Evolutionary conservation across 2,113 vertebrate genomes (phyloP), one percentile per base, ranked within the genome.

Genomic region (Microtus oregoni): DNA sequence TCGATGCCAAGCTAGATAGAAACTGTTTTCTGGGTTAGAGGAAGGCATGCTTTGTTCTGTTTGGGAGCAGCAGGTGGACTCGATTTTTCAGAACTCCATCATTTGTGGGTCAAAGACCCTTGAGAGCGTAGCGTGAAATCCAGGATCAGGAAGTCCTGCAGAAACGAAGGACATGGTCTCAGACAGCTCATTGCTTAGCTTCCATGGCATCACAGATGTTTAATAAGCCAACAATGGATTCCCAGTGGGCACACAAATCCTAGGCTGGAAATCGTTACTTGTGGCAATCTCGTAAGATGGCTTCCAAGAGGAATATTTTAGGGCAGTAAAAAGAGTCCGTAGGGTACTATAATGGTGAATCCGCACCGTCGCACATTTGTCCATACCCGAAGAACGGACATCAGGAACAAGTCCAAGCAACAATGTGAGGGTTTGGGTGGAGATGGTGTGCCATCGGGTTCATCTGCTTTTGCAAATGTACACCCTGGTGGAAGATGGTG

Each of bases 11-110:
- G 63, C 90, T 76, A 91, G 92, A 96, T 0, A 44, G 86, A 89
- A 95, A 95, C 63, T 50, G 87, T 94, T 94, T 65, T 90, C 82
- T 52, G 93, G 90, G 55, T 93, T 94, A 93, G 65, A 78, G 79
- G 50, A 47, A 90, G 35, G 68, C 35, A 6, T 67, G 79, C 50
- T 75, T 63, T 76, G 44, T 65, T 95, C 75, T 96, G 78, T 86
- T 82, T 79, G 76, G 90, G 94, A 89, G 90, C 35, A 58, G 94
- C 96, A 82, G 89, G 85, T 96, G 76, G 90, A 76, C 67, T n/a
- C 86, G 55, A 0, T 89, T 89, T 90, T 91, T 77, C 44, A 82
- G 47, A 24, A 73, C 47, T 96, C 90, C 70, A 68, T 94, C 38
- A 24, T 75, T 90, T 96, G 52, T 81, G 88, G 90, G 94, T 95